A percentile compares a stretch with the other conserved stretches of the same genome.
phyloP scores from a whole-genome alignment of 1,140 invertebrate genomes.

The Ladona fulva region DNA sequence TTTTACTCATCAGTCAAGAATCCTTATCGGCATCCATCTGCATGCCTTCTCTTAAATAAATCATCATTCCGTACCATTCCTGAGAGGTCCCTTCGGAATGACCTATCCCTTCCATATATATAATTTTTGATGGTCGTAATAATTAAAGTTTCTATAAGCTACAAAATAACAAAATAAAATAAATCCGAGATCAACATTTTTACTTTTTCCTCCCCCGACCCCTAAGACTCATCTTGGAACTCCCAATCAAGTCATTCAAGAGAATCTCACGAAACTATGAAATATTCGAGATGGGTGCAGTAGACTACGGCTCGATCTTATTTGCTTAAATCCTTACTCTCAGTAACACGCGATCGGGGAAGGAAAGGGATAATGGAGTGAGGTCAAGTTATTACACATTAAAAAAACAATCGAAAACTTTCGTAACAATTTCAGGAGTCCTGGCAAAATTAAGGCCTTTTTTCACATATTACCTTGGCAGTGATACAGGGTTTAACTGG shows the following conservation, averaged over 20 bases:
- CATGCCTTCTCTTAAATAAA: not conserved
- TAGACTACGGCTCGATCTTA: no score
- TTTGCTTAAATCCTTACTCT: no score
- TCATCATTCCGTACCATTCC: not conserved
- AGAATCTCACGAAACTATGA: no score
- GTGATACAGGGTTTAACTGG: not conserved
- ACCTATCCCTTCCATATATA: not conserved
- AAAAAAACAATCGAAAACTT: constrained; percentile 8
- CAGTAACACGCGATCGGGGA: no score
- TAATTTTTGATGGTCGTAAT: not conserved
- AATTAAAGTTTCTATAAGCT: not conserved
- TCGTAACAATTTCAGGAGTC: not conserved
- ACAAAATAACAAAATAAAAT: constrained; percentile 2
- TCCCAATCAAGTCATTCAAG: not conserved
- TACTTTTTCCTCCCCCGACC: not conserved
- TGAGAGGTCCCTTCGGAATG: not conserved
- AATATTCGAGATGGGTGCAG: no score
- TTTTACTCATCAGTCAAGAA: not conserved
- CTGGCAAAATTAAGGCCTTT: not conserved
- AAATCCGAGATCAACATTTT: not conserved
- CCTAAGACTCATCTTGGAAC: not conserved
- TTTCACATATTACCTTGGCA: not conserved
- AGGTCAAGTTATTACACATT: not conserved
- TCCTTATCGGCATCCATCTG: not conserved
- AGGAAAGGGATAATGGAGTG: not conserved